Base-by-base conservation (phyloP, 2,797 vertebrate genomes). In the Apodemus agrarius region DNA sequence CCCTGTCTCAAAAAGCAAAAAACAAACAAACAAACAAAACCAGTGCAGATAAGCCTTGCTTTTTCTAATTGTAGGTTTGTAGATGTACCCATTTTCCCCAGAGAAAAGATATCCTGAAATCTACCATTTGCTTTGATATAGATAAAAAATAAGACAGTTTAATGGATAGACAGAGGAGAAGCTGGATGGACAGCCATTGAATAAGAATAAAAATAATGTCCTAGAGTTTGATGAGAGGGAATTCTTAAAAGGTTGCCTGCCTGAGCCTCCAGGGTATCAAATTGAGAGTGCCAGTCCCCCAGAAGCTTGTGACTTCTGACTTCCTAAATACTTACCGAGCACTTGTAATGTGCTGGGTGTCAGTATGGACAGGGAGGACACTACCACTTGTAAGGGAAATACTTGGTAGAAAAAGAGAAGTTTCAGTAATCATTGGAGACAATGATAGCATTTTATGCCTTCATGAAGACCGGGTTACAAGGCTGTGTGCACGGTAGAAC, bases 101-200 rank as follows among this genome's bases (percentile, higher is more conserved):
- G 87, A 63, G n/a, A 31, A 17, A 79, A 93, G 40, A 40, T 69
- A 4, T 75, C 57, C 75, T 63, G 31, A 78, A 61, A 59, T 76
- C 31, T 29, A n/a, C 52, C 90, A 61, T 57, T 81, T 57, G 59
- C 49, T 89, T 95, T 74, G 76, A 84, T 81, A 81, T 37, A 34
- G 37, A 57, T 40, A 24, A 54, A 72, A 96, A 94, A 61, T 89
- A 78, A 95, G 29, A 92, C 43, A 22, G 37, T 61, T 85, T 76
- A 83, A 80, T 94, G 52, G 37, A 1, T 74, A 49, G 43, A 80
- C 54, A 90, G 83, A 90, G 17, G 86, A 16, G 43, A 9, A 34
- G 49, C 43, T 14, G n/a, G 29, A 57, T 88, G 19, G 79, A 85
- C 37, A 54, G 37, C 49, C 21, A 89, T 1, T 3, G 61, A 31